A percentile compares a stretch with the other conserved stretches of the same genome.
These are phyloP conservation scores for Dolichopus griseipennis DNA, from an alignment of 2,888 invertebrate genomes.

Conservation along the genomic window DNA sequence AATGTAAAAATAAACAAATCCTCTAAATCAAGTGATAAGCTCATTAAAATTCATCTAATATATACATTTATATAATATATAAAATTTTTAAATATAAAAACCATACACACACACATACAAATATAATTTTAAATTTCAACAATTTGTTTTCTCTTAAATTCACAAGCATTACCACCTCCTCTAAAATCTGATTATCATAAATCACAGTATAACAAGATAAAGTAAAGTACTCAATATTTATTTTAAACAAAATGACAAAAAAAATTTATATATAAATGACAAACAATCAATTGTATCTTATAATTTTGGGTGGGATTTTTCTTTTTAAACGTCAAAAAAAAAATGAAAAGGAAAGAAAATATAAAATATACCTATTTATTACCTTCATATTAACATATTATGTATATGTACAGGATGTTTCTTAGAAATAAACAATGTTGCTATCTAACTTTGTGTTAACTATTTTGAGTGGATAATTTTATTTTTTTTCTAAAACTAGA, in stretches of 20 bases:
- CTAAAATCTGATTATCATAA: neutral
- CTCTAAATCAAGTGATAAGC: neutral
- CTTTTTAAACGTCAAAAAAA: too few species aligned
- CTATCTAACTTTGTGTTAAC: too few species aligned
- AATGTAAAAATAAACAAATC: neutral
- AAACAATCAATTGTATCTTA: neutral
- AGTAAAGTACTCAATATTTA: constrained; percentile 4
- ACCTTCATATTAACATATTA: too few species aligned
- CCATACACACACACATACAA: neutral
- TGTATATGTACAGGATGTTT: too few species aligned
- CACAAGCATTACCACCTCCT: too few species aligned
- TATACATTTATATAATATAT: neutral
- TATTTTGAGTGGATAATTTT: too few species aligned
- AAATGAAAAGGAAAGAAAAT: too few species aligned
- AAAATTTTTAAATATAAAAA: too few species aligned
- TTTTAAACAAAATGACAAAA: neutral
- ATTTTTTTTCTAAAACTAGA: too few species aligned
- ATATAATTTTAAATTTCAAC: neutral
- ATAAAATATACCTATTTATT: too few species aligned
- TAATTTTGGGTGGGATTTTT: neutral
- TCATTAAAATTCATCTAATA: neutral
- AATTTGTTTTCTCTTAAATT: too few species aligned
- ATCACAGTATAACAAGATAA: neutral
- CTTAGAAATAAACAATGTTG: too few species aligned
- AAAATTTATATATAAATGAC: neutral